Percentiles rank a stretch among this genome's conserved stretches.
Evolutionary conservation across 1,140 invertebrate genomes (phyloP).

Genomic region (Aleiodes sp.): DNA sequence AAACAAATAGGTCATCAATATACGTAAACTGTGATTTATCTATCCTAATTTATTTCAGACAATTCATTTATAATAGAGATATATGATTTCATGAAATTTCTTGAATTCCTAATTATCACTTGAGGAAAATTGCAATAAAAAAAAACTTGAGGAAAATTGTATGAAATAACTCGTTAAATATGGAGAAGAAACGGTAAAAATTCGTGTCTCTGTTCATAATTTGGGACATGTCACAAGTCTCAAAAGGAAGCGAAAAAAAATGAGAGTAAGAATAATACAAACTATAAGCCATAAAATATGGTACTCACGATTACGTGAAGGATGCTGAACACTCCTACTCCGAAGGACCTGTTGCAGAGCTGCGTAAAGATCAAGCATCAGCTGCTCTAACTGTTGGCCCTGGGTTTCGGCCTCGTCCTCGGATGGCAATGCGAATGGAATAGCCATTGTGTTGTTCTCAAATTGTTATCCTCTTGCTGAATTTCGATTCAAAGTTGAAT

Average conservation of each 20-base stretch:
- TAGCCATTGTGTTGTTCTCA: conserved; percentile 50
- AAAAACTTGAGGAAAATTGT: too few species aligned
- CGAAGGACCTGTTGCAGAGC: conserved; percentile 61
- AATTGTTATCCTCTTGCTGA: neutral
- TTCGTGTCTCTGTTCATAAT: too few species aligned
- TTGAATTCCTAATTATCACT: too few species aligned
- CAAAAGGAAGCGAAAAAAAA: conserved; percentile 22
- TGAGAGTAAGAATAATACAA: neutral
- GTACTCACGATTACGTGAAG: conserved; percentile 63
- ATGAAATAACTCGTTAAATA: too few species aligned
- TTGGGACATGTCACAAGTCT: neutral
- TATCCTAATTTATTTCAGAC: too few species aligned
- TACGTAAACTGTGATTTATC: too few species aligned
- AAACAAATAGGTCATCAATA: too few species aligned
- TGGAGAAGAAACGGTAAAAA: too few species aligned
- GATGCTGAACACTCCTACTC: conserved; percentile 55
- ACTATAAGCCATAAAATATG: conserved; percentile 18
- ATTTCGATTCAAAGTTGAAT: too few species aligned
- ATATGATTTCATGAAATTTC: too few species aligned
- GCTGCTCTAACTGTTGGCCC: conserved; percentile 58
- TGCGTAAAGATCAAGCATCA: conserved; percentile 60
- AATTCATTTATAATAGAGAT: too few species aligned
- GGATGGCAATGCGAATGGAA: conserved; percentile 56
- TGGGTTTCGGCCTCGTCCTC: conserved; percentile 56
- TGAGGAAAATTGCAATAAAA: too few species aligned